Percentiles rank a stretch among this genome's conserved stretches.
These are phyloP conservation scores for Colius striatus DNA, from an alignment of 2,113 vertebrate genomes.

Conservation along the genomic window DNA sequence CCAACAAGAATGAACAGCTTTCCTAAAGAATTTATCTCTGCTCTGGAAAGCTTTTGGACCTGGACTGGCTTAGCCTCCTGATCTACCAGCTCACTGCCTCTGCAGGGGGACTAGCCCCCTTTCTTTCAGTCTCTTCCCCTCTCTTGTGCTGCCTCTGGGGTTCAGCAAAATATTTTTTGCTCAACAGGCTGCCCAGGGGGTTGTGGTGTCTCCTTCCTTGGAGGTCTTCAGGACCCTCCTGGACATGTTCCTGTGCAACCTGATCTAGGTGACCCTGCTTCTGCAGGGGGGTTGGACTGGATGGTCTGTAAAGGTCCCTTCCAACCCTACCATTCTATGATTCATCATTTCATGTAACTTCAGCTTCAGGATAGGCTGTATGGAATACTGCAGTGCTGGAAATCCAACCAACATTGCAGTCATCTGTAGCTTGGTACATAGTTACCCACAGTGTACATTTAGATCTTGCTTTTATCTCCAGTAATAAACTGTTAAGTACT, in stretches of 20 bases:
- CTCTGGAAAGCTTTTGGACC: background rate
- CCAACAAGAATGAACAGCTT: background rate
- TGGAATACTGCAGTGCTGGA: background rate
- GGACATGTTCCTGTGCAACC: too few species aligned
- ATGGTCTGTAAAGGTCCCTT: too few species aligned
- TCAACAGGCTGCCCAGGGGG: too few species aligned
- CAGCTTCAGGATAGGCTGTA: background rate
- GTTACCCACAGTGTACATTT: background rate
- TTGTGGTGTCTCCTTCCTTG: too few species aligned
- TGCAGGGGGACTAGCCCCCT: fast-evolving
- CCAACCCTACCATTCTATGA: too few species aligned
- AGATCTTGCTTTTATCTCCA: background rate
- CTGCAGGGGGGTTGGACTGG: too few species aligned
- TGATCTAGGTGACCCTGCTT: too few species aligned
- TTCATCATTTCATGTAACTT: background rate
- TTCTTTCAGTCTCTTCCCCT: background rate
- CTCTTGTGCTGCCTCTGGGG: background rate
- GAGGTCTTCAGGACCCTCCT: too few species aligned
- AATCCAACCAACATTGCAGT: background rate
- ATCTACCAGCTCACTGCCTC: background rate
- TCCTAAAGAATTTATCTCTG: background rate
- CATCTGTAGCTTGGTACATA: background rate
- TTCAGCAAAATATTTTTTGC: too few species aligned
- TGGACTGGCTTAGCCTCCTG: background rate
- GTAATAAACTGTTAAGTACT: background rate